Conservation (phyloP, 1,140 invertebrate genomes). For the Liolophura sinensis region DNA sequence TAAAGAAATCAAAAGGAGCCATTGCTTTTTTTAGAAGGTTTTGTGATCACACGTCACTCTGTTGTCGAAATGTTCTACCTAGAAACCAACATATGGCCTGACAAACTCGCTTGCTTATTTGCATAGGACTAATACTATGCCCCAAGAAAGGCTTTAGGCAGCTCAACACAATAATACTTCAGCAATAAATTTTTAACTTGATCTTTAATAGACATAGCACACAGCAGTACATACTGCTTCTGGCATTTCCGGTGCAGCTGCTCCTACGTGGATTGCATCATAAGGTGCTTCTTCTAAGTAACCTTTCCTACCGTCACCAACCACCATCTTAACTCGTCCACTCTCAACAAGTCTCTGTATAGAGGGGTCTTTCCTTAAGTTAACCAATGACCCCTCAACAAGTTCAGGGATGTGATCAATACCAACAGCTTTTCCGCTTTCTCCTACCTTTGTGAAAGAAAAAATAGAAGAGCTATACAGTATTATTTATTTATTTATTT, state of each 20-base stretch:
- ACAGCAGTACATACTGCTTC: constrained; percentile 64
- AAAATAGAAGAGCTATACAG: background rate
- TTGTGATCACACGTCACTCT: no score
- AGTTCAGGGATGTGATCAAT: constrained; percentile 93
- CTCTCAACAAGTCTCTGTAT: constrained; percentile 34
- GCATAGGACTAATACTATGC: no score
- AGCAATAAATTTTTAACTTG: no score
- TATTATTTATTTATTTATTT: background rate
- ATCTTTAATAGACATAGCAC: no score
- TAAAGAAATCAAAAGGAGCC: no score
- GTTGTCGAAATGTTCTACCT: no score
- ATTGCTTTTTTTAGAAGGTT: no score
- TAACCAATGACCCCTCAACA: constrained; percentile 73
- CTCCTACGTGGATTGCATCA: constrained; percentile 93
- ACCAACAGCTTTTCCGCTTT: constrained; percentile 77
- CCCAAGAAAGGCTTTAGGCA: no score
- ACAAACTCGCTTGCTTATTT: no score
- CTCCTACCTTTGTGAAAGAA: constrained; percentile 64
- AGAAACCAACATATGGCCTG: no score
- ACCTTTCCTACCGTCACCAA: constrained; percentile 84
- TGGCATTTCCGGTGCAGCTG: constrained; percentile 80
- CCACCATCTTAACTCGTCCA: constrained; percentile 55
- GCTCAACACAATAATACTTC: no score
- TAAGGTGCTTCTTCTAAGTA: constrained; percentile 75
- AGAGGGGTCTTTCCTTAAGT: constrained; percentile 77